Evolutionary conservation across 2,113 vertebrate genomes (phyloP).

Genomic region (Oncorhynchus masou): DNA sequence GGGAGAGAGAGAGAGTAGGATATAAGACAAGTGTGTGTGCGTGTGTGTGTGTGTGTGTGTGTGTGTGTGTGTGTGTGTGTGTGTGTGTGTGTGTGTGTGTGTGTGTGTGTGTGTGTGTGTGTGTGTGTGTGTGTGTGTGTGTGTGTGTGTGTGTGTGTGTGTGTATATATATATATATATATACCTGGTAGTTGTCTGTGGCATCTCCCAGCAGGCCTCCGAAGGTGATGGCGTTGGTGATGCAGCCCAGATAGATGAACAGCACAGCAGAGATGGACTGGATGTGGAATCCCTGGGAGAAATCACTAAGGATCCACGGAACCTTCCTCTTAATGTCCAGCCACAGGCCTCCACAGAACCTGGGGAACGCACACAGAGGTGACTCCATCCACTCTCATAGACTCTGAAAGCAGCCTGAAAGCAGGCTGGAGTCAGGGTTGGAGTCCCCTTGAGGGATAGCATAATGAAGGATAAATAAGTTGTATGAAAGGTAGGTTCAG

Average conservation of each 20-base stretch:
- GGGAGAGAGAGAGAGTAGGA: no score
- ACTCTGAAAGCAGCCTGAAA: no score
- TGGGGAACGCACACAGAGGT: slow-evolving; percentile 44
- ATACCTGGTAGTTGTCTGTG: slow-evolving; percentile 97
- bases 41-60: neutral
- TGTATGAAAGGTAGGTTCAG: no score
- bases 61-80: no score
- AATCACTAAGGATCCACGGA: slow-evolving; percentile 90
- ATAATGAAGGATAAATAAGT: no score
- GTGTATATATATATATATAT: no score
- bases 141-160: neutral
- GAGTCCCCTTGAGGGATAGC: no score
- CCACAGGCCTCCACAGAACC: slow-evolving; percentile 86
- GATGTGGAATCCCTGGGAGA: slow-evolving; percentile 93
- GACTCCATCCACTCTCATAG: no score
- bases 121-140: neutral
- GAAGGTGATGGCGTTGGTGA: slow-evolving; percentile 97
- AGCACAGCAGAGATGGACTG: slow-evolving; percentile 95
- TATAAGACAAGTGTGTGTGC: neutral
- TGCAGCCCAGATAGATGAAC: slow-evolving; percentile 98
- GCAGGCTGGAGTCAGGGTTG: no score
- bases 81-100: neutral
- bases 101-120: neutral
- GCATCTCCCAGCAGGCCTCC: slow-evolving; percentile 94
- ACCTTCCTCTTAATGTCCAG: slow-evolving; percentile 94